A percentile compares a stretch with the other conserved stretches of the same genome.
Conservation (phyloP, 2,797 vertebrate species). For the Acropternis orthonyx region DNA sequence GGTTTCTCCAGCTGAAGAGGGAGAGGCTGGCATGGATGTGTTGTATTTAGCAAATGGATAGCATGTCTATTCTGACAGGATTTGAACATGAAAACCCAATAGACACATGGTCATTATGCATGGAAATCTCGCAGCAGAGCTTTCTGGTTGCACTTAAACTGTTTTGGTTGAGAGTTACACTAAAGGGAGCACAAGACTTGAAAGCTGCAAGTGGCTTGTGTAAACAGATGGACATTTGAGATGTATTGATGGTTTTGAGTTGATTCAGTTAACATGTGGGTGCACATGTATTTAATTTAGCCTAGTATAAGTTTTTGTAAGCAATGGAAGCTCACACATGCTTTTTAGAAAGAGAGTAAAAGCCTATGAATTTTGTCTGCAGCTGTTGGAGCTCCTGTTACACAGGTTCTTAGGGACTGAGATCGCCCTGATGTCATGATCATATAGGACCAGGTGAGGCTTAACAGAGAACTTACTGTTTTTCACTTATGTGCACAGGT, state of each 20-base stretch:
- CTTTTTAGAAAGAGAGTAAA: not conserved
- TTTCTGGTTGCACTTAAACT: slow-evolving; percentile 45
- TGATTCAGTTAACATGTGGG: slow-evolving; percentile 56
- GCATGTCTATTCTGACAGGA: slow-evolving; percentile 25
- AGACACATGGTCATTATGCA: slow-evolving; percentile 39
- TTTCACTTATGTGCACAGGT: not conserved
- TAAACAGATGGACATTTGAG: slow-evolving; percentile 64
- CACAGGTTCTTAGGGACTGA: not conserved
- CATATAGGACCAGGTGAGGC: not conserved
- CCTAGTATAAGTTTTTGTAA: slow-evolving; percentile 23
- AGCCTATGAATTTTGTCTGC: not conserved
- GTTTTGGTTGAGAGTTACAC: slow-evolving; percentile 34
- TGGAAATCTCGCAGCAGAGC: slow-evolving; percentile 22
- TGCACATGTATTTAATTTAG: slow-evolving; percentile 64
- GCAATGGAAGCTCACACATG: not conserved
- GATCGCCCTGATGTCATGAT: not conserved
- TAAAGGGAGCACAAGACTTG: slow-evolving; percentile 15
- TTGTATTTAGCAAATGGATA: slow-evolving; percentile 35
- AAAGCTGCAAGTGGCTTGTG: slow-evolving; percentile 55
- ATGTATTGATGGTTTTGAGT: slow-evolving; percentile 42
- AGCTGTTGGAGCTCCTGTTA: not conserved
- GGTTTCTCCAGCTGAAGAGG: not conserved
- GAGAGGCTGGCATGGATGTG: not conserved
- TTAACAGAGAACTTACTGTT: not conserved
- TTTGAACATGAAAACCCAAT: slow-evolving; percentile 24